Evolutionary conservation across 2,797 vertebrate genomes (phyloP).

Genomic region (Epinephelus malabaricus): DNA sequence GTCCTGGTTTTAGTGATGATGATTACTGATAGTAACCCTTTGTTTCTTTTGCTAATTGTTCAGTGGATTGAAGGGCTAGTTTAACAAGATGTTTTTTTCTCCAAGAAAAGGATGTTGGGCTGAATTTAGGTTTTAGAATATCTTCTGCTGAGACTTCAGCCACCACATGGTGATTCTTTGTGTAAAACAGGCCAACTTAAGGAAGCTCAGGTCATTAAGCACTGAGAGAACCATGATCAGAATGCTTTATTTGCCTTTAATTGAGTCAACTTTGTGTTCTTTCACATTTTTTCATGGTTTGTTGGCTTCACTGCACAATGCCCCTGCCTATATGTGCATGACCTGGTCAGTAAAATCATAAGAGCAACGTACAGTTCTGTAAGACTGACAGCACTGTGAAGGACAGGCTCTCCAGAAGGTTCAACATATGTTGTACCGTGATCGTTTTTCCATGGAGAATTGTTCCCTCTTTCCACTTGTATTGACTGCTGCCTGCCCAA

Average conservation of each 20-base stretch:
- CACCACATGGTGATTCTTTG: too few species aligned
- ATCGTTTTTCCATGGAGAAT: conserved; percentile 21
- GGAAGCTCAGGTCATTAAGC: too few species aligned
- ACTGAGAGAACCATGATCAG: not conserved
- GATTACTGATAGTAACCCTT: too few species aligned
- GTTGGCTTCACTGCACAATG: conserved; percentile 19
- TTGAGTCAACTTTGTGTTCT: not conserved
- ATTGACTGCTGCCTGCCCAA: not conserved
- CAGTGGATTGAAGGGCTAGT: too few species aligned
- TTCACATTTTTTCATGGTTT: conserved; percentile 5
- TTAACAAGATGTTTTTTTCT: too few species aligned
- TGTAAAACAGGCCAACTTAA: too few species aligned
- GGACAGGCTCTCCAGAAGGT: not conserved
- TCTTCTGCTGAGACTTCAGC: too few species aligned
- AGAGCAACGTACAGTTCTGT: conserved; percentile 4
- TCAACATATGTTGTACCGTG: not conserved
- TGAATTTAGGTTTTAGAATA: too few species aligned
- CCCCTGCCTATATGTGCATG: not conserved
- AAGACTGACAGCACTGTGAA: not conserved
- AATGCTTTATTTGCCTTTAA: not conserved
- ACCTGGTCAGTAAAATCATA: conserved; percentile 1
- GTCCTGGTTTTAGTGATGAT: too few species aligned
- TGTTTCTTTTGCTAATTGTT: too few species aligned
- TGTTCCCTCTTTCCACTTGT: not conserved
- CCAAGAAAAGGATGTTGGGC: too few species aligned